Conservation (phyloP, 2,797 vertebrate species). For the Sebastolobus alascanus region DNA sequence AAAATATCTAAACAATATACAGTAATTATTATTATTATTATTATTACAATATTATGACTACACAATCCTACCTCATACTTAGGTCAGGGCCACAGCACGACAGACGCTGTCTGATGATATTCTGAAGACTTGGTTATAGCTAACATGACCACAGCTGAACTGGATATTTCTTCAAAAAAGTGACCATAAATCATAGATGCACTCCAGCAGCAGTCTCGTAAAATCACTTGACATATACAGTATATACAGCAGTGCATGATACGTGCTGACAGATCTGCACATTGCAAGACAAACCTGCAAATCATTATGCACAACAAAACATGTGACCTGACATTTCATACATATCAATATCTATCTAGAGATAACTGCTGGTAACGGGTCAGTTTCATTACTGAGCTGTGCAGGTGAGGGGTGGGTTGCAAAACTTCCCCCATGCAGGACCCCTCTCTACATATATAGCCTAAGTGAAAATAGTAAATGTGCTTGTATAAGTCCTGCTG, state of each 20-base stretch:
- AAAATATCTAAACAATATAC: not conserved
- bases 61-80: conserved; percentile 35
- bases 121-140: not conserved
- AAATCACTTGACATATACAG: no score
- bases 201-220: not conserved
- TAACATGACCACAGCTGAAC: not conserved
- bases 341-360: no score
- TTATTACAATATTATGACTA: not conserved
- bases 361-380: no score
- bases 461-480: not conserved
- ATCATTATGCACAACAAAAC: no score
- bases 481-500: not conserved
- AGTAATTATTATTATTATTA: not conserved
- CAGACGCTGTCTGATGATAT: not conserved
- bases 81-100: not conserved
- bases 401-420: not conserved
- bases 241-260: no score
- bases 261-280: no score
- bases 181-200: not conserved
- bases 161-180: conserved; percentile 7
- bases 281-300: no score
- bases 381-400: no score
- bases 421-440: not conserved
- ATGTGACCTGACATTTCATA: no score
- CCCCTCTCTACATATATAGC: not conserved